Conservation (phyloP, 2,113 vertebrate genomes). For the Takifugu bimaculatus region DNA sequence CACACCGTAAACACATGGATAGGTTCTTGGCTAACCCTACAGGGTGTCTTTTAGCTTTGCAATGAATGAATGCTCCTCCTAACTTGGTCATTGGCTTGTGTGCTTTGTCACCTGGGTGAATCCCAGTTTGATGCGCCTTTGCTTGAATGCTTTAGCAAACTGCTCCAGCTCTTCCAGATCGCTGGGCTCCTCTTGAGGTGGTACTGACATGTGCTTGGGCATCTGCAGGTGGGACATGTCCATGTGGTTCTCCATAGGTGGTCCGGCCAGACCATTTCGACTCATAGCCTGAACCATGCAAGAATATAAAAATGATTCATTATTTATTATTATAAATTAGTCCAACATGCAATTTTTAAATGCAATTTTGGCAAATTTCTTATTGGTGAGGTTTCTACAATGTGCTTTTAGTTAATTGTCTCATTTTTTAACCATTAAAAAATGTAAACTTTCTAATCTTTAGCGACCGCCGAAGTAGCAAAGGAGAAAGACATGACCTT, state of each 20-base stretch:
- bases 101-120: conserved; percentile 86
- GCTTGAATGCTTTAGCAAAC: conserved; percentile 98
- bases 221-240: conserved; percentile 88
- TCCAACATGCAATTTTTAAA: not conserved
- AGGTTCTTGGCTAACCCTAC: too few relatives aligned
- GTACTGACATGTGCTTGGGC: conserved; percentile 80
- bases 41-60: not conserved
- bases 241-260: conserved; percentile 86
- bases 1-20: not conserved
- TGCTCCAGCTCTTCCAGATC: conserved; percentile 96
- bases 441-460: not conserved
- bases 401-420: not conserved
- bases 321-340: too few relatives aligned
- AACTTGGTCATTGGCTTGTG: not conserved
- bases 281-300: conserved; percentile 78
- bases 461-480: too few relatives aligned
- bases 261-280: conserved; percentile 82
- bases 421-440: not conserved
- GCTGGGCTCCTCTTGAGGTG: conserved; percentile 86
- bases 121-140: conserved; percentile 94
- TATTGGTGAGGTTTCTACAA: too few relatives aligned
- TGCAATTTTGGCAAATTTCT: not conserved
- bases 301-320: not conserved
- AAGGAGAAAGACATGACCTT: too few relatives aligned
- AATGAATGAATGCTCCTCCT: too few relatives aligned